Conservation (phyloP, 2,797 vertebrate species). For the Melanotaenia pygmaea region DNA sequence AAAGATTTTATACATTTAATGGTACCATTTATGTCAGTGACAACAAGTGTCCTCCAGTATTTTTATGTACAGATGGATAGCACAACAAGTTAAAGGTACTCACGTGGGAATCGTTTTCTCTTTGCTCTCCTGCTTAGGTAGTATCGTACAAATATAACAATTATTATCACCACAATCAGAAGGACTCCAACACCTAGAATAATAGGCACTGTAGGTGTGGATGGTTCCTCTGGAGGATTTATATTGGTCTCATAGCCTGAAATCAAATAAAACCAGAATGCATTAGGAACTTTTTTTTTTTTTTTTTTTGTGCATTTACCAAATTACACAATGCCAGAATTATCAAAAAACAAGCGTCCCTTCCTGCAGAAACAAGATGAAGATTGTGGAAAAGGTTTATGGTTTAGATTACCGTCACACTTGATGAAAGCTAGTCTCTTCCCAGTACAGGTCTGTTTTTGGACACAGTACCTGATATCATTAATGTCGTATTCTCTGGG, state of each 20-base stretch:
- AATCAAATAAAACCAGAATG: conserved; percentile 32
- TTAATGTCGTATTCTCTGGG: rapidly evolving
- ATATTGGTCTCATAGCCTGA: rapidly evolving
- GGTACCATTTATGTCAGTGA: no score
- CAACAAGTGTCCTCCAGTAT: background rate
- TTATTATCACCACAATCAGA: conserved; percentile 43
- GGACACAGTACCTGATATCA: conserved; percentile 28
- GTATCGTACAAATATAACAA: conserved; percentile 36
- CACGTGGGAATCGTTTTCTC: conserved; percentile 19
- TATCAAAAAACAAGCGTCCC: background rate
- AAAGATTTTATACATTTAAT: background rate
- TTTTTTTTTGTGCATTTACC: no score
- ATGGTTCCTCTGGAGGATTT: rapidly evolving
- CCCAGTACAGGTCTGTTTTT: rapidly evolving
- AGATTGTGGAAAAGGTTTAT: background rate
- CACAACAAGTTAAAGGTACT: conserved; percentile 25
- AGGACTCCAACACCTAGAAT: conserved; percentile 29
- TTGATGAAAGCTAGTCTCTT: rapidly evolving
- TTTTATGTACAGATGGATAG: background rate
- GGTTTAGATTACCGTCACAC: conserved; percentile 37
- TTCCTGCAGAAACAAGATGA: no score
- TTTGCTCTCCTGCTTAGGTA: conserved; percentile 14
- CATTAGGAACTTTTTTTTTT: background rate
- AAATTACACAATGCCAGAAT: background rate
- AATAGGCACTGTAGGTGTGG: background rate